Evolutionary conservation across 2,797 vertebrate genomes (phyloP).

Genomic region (Tapirus indicus): DNA sequence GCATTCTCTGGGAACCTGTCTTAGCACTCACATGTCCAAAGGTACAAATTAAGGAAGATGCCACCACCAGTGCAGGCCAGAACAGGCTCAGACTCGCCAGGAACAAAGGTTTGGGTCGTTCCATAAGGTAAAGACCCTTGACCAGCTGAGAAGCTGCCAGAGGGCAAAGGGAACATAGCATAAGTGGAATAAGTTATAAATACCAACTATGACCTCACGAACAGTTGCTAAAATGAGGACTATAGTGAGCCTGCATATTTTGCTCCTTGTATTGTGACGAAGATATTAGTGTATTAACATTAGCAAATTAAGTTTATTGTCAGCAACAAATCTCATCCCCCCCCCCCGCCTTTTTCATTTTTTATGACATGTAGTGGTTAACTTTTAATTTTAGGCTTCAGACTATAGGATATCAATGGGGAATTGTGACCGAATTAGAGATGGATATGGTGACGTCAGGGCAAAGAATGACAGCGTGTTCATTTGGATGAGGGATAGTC

Average conservation of each 20-base stretch:
- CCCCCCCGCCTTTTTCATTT: neutral
- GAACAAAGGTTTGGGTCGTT: neutral
- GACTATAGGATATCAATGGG: neutral
- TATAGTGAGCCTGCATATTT: neutral
- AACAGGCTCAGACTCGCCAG: neutral
- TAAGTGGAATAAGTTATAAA: neutral
- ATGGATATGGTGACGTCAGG: neutral
- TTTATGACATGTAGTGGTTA: neutral
- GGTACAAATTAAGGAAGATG: neutral
- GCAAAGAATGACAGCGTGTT: neutral
- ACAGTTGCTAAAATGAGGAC: neutral
- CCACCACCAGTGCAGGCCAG: too few species aligned
- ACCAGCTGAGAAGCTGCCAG: neutral
- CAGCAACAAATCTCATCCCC: neutral
- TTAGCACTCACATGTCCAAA: neutral
- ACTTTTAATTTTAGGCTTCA: neutral
- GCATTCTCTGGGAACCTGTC: neutral
- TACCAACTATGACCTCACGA: neutral
- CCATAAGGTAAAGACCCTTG: neutral
- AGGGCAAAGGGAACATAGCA: neutral
- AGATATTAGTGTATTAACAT: neutral
- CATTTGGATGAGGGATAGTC: neutral
- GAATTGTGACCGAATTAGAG: neutral
- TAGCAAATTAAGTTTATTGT: slow-evolving; percentile 17
- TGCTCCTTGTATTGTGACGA: neutral